Evolutionary conservation across 1,140 invertebrate genomes (phyloP).

Genomic region (Brachionus sp.): DNA sequence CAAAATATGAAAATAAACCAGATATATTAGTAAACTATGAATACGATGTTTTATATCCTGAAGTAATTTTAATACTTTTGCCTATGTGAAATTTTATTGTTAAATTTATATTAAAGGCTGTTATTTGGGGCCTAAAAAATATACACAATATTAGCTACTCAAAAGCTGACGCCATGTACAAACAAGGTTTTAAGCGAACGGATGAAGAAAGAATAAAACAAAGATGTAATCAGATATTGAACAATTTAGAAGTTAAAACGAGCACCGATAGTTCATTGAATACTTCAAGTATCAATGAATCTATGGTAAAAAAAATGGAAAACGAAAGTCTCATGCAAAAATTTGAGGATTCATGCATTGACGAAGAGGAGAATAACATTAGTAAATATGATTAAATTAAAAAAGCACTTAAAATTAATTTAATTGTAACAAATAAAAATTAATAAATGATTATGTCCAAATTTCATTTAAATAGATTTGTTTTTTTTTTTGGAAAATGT

Average conservation of each 20-base stretch:
- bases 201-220: slow-evolving; percentile 27
- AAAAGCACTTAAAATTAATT: too few species aligned
- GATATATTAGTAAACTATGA: slow-evolving; percentile 9
- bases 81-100: not conserved
- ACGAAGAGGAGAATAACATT: not conserved
- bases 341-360: not conserved
- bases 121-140: slow-evolving; percentile 5
- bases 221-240: slow-evolving; percentile 32
- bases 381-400: not conserved
- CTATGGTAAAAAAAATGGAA: not conserved
- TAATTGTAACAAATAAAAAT: too few species aligned
- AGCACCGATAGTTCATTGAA: not conserved
- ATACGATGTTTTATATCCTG: slow-evolving; percentile 36
- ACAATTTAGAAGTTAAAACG: not conserved
- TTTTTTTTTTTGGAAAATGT: too few species aligned
- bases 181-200: slow-evolving; percentile 24
- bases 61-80: not conserved
- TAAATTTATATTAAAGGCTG: not conserved
- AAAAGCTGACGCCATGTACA: not conserved
- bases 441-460: too few species aligned
- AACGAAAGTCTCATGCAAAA: not conserved
- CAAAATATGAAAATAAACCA: slow-evolving; percentile 35
- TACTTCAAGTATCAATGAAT: not conserved
- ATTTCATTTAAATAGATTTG: too few species aligned
- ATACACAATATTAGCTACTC: not conserved